These are phyloP conservation scores for Psittacula derbiana DNA, from an alignment of 2,797 vertebrate species.

Conservation along the genomic window DNA sequence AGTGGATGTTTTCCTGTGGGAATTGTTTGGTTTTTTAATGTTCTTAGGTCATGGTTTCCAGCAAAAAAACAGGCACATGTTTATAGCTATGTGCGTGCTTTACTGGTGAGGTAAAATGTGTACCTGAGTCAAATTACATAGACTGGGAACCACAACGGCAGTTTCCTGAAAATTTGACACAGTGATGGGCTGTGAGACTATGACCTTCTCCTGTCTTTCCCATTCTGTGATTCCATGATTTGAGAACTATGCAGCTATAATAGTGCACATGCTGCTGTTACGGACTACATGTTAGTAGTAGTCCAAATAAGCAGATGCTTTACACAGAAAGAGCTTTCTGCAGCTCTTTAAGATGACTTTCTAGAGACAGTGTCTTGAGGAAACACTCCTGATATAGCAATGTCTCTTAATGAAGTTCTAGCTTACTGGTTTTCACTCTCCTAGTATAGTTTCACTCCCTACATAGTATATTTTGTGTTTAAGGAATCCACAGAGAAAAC, in stretches of 20 bases:
- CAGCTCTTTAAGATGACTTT: background rate
- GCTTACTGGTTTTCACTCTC: background rate
- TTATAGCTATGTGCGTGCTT: background rate
- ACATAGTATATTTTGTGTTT: background rate
- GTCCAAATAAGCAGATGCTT: background rate
- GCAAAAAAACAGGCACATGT: background rate
- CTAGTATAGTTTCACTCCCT: background rate
- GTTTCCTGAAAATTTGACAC: background rate
- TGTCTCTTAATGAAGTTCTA: background rate
- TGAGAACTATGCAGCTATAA: background rate
- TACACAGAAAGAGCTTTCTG: background rate
- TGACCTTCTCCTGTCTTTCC: background rate
- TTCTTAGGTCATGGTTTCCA: background rate
- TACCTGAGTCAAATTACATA: background rate
- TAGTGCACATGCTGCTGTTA: background rate
- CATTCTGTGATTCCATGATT: background rate
- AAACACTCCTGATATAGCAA: background rate
- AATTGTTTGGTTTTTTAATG: background rate
- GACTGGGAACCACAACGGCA: background rate
- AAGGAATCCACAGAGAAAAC: background rate
- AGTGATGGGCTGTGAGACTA: background rate
- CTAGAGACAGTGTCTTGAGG: background rate
- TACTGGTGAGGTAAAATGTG: background rate
- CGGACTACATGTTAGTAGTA: fast-evolving
- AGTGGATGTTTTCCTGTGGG: background rate